Percentiles rank a stretch among this genome's conserved stretches.
Conservation (phyloP, 2,797 vertebrate genomes). For the Silurus aristotelis region DNA sequence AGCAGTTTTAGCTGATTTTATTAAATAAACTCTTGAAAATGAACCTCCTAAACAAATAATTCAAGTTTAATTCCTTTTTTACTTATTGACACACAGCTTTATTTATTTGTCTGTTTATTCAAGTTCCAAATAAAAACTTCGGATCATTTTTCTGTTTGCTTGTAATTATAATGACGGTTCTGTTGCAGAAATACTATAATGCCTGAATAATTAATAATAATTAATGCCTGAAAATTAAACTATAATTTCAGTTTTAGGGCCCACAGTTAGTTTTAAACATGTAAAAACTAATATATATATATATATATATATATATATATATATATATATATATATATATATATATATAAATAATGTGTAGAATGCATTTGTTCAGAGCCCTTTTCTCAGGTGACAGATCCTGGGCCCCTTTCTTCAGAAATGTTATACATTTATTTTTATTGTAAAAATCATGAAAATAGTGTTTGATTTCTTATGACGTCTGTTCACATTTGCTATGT, state of each 20-base stretch:
- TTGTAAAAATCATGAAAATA: neutral
- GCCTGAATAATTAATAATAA: no score
- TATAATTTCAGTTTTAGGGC: no score
- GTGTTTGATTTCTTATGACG: neutral
- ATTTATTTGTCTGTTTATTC: neutral
- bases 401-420: neutral
- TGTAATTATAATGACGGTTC: no score
- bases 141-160: neutral
- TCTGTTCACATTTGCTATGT: neutral
- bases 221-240: no score
- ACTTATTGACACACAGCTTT: neutral
- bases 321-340: no score
- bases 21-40: neutral
- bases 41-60: neutral
- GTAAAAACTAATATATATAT: no score
- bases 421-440: neutral
- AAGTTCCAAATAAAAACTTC: neutral
- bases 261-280: no score
- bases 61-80: neutral
- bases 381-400: neutral
- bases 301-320: no score
- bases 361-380: neutral
- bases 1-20: neutral
- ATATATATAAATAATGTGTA: neutral
- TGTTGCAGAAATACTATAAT: no score